phyloP scores from a whole-genome alignment of 1,140 invertebrate species.

The Dysdera silvatica region DNA sequence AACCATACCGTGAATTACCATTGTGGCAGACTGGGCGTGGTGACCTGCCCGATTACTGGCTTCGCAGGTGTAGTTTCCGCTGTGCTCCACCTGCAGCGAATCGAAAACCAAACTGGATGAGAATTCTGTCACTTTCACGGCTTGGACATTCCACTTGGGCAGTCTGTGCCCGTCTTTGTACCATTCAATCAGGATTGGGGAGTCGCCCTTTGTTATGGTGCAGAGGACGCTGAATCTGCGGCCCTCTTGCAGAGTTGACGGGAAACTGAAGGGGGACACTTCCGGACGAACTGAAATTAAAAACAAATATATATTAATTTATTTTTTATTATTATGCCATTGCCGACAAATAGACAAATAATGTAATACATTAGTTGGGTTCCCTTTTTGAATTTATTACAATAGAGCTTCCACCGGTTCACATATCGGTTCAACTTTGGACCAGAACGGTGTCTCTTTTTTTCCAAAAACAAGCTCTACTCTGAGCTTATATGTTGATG shows the following conservation, averaged over 20 bases:
- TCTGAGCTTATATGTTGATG: no score
- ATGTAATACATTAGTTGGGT: no score
- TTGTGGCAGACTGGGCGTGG: slow-evolving; percentile 52
- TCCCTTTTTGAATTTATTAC: no score
- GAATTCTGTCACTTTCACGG: slow-evolving; percentile 31
- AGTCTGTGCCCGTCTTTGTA: slow-evolving; percentile 39
- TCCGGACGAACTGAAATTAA: slow-evolving; percentile 33
- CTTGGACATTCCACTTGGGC: slow-evolving; percentile 8
- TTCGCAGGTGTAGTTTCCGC: slow-evolving; percentile 64
- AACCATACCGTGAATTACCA: slow-evolving; percentile 56
- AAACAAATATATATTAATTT: slow-evolving; percentile 6
- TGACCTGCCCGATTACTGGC: slow-evolving; percentile 58
- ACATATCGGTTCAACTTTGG: no score
- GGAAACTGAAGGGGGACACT: slow-evolving; percentile 46
- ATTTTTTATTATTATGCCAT: no score
- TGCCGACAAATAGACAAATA: no score
- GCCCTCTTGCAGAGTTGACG: slow-evolving; percentile 69
- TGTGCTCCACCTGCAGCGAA: slow-evolving; percentile 48
- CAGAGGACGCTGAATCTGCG: slow-evolving; percentile 76
- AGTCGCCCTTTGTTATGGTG: slow-evolving; percentile 70
- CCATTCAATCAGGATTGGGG: slow-evolving; percentile 47
- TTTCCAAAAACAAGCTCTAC: no score
- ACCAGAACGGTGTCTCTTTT: no score
- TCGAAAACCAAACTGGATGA: slow-evolving; percentile 35
- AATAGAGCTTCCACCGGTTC: no score